Evolutionary conservation across 2,888 invertebrate genomes (phyloP).

Genomic region (Leptopilina myrica): DNA sequence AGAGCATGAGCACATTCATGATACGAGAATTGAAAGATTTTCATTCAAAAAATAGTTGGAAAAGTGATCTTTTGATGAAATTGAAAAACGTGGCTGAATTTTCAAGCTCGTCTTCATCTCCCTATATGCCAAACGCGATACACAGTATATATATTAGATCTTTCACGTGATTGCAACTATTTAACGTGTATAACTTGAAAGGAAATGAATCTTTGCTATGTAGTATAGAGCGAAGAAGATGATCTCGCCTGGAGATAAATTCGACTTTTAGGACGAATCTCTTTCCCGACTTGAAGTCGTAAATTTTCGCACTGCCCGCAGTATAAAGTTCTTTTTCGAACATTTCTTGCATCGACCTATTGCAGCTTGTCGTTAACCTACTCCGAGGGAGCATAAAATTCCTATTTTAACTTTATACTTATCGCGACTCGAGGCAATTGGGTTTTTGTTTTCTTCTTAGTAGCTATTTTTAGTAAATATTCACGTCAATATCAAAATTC

Average conservation of each 20-base stretch:
- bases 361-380: slow-evolving; percentile 18
- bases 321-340: slow-evolving; percentile 10
- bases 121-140: neutral
- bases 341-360: slow-evolving; percentile 17
- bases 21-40: slow-evolving; percentile 3
- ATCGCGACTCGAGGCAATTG: no score
- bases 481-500: no score
- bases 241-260: slow-evolving; percentile 18
- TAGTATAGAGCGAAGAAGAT: neutral
- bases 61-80: neutral
- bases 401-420: no score
- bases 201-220: slow-evolving; percentile 33
- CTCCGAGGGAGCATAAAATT: neutral
- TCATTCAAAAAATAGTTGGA: slow-evolving; percentile 7
- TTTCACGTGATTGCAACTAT: slow-evolving; percentile 12
- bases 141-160: slow-evolving; percentile 12
- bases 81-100: slow-evolving; percentile 27
- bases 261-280: slow-evolving; percentile 21
- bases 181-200: slow-evolving; percentile 2
- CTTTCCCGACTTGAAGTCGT: neutral
- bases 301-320: slow-evolving; percentile 35
- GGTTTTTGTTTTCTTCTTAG: no score
- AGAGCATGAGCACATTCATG: neutral
- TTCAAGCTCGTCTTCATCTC: neutral
- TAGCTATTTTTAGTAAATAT: no score